Percentiles rank a stretch among this genome's conserved stretches.
These are phyloP conservation scores for Syngnathus floridae DNA, from an alignment of 2,113 vertebrate genomes.

Conservation along the genomic window DNA sequence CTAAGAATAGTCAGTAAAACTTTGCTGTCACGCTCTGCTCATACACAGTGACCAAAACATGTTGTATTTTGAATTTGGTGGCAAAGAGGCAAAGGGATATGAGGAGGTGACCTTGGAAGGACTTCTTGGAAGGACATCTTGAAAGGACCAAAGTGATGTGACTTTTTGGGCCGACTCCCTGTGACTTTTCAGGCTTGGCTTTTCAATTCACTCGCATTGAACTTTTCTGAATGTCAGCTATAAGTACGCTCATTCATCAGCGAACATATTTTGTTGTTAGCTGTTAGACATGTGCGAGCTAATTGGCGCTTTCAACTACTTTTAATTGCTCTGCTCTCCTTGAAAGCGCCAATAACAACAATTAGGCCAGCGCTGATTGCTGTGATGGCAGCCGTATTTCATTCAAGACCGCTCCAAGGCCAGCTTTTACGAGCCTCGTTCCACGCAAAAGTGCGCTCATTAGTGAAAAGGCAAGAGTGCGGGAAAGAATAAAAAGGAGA, in stretches of 20 bases:
- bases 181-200: not conserved
- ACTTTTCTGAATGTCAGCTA: not conserved
- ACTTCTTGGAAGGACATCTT: not conserved
- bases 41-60: too few species aligned
- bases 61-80: not conserved
- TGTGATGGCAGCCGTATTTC: constrained; percentile 64
- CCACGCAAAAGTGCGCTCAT: constrained; percentile 50
- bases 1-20: not conserved
- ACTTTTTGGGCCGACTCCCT: not conserved
- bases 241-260: not conserved
- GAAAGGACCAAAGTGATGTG: not conserved
- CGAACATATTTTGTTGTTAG: not conserved
- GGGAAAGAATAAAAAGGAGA: constrained; percentile 4
- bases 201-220: too few species aligned
- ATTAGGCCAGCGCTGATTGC: constrained; percentile 73
- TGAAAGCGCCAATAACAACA: constrained; percentile 68
- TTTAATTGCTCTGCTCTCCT: constrained; percentile 71
- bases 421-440: constrained; percentile 55
- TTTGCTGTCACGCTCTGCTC: not conserved
- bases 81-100: not conserved
- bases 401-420: constrained; percentile 52
- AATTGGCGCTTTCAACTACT: constrained; percentile 76
- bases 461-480: constrained; percentile 9
- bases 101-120: not conserved
- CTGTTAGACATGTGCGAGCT: constrained; percentile 60